Evolutionary conservation across 2,113 vertebrate genomes (phyloP), one percentile per base, ranked within the genome.

Genomic region (Peromyscus polionotus): DNA sequence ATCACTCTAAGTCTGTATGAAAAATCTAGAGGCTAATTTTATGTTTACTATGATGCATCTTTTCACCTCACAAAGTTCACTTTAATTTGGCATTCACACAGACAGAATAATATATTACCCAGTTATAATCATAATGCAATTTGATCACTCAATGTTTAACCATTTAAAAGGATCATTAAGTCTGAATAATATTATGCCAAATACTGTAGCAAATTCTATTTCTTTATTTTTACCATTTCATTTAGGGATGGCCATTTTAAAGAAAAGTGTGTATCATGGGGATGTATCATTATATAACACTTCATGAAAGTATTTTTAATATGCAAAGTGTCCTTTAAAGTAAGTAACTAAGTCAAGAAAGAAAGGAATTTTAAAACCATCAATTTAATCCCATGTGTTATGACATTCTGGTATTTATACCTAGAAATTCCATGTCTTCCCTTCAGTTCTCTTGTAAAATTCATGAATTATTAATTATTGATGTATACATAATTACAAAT

Each of bases 71-170:
- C 11, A 65, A 42, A 36, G 67, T 16, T 95, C 1, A 67, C n/a
- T 72, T 67, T 67, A 57, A 31, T 92, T 93, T 88, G 45, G 68
- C 85, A 94, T 97, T 73, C 70, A 77, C 84, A 11, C 14, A 90
- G 57, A 87, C n/a, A 91, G 36, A 67, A 36, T 85, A 85, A 94
- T 83, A 79, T 42, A 67, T 17, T 72, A 17, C 1, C 5, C 1
- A 94, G 8, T 0, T 84, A 77, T 2, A 88, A 7, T 48, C 22
- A 61, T 51, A 10, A 63, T 59, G 26, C 1, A 67, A 26, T 73
- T 92, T 57, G 4, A 17, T 67, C 84, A 39, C 79, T 65, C 28
- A 67, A 26, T 31, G 0, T 76, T 80, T 22, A 51, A 39, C 0
- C 7, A 81, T 73, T 91, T 67, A 67, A 81, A 91, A 75, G 51